Evolutionary conservation across 2,113 vertebrate genomes (phyloP), one percentile per base, ranked within the genome.

Genomic region (Rhinopomastus cyanomelas): DNA sequence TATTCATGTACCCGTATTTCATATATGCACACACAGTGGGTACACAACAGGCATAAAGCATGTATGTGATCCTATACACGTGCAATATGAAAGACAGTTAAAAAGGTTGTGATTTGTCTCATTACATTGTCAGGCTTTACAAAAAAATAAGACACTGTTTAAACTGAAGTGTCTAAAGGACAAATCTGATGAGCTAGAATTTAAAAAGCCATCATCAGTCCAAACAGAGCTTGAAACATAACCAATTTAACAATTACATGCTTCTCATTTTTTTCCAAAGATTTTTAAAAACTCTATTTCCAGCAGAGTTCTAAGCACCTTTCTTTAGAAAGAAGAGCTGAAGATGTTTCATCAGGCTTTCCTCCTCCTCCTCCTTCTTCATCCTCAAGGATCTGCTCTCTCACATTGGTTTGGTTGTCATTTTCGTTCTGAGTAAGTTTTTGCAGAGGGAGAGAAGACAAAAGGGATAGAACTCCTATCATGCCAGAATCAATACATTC

Each of bases 391-490:
- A 46, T 76, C 53, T 56, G 67, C 65, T 96, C 94, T 48, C 94
- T 95, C 11, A 39, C 46, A 85, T 97, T 71, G 0, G 32, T 90
- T 87, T 96, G 90, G 57, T 65, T 90, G 89, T 97, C 93, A 46
- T 74, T 94, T 59, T 95, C 97, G 89, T 81, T 91, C 98, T 97
- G 98, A 67, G 88, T 92, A 90, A 98, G 91, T 93, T 97, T 97
- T 88, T 95, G 95, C 36, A 99, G 95, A 67, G 98, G 98, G 29
- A 99, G 96, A 82, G 98, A 98, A 78, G 98, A 98, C 56, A 99
- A 96, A 67, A 99, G 88, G 93, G 97, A 99, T 71, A 99, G 96
- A 94, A 99, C 98, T 65, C 98, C 98, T 21, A 98, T 99, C 98
- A 99, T 98, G 84, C 51, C 87, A 90, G 81, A 95, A 94, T 81